phyloP scores from a whole-genome alignment of 2,797 vertebrate species.

The Poeciliopsis paucimaculata region DNA sequence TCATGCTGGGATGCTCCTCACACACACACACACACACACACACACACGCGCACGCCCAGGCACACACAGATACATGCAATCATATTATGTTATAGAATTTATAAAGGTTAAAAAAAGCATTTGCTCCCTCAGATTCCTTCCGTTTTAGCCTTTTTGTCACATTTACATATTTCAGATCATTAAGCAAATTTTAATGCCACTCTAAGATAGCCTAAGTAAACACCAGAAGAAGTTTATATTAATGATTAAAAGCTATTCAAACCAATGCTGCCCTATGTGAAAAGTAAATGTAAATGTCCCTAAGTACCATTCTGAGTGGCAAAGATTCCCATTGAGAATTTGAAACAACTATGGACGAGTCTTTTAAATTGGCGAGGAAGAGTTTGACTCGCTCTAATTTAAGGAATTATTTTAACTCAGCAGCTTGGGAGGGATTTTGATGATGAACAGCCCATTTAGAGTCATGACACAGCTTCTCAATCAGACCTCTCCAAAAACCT shows the following conservation, averaged over 20 bases:
- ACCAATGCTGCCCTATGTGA: neutral
- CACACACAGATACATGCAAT: neutral
- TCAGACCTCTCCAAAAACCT: neutral
- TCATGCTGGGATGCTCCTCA: constrained; percentile 48
- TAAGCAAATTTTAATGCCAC: neutral
- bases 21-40: constrained; percentile 16
- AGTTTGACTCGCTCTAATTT: neutral
- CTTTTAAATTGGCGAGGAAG: neutral
- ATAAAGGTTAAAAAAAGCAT: neutral
- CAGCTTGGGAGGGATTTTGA: neutral
- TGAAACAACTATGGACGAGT: neutral
- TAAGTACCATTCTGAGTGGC: neutral
- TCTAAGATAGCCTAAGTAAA: neutral
- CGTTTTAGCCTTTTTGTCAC: neutral
- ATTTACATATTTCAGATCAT: neutral
- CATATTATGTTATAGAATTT: neutral
- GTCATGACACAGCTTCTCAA: neutral
- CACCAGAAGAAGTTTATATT: neutral
- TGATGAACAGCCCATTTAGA: neutral
- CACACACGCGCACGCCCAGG: neutral
- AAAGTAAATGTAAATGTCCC: neutral
- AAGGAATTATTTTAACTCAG: neutral
- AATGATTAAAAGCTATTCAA: neutral
- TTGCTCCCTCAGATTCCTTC: neutral
- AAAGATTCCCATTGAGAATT: neutral